phyloP scores from a whole-genome alignment of 2,113 vertebrate genomes.

The Entelurus aequoreus region DNA sequence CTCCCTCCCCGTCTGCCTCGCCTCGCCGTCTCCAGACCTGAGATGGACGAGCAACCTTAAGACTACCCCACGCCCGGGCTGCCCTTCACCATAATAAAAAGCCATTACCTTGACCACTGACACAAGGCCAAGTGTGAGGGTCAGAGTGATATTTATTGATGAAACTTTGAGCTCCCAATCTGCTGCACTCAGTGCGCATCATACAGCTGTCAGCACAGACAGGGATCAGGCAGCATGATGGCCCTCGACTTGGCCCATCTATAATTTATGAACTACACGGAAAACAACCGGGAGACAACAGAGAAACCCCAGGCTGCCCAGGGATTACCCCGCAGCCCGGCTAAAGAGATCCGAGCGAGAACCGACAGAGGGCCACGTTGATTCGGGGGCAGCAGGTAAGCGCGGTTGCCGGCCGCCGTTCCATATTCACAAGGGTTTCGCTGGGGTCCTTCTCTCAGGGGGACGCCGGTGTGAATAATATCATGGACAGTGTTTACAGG shows the following conservation, averaged over 20 bases:
- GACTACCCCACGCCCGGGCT: conserved; percentile 78
- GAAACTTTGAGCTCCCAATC: conserved; percentile 98
- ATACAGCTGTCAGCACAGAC: conserved; percentile 97
- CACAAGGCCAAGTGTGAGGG: conserved; percentile 88
- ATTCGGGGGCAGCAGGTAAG: conserved; percentile 67
- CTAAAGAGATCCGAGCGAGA: conserved; percentile 71
- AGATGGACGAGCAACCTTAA: conserved; percentile 80
- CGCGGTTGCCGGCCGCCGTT: conserved; percentile 67
- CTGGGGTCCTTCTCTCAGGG: conserved; percentile 67
- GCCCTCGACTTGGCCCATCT: conserved; percentile 94
- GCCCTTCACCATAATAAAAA: conserved; percentile 89
- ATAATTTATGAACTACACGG: conserved; percentile 95
- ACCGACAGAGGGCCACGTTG: conserved; percentile 62
- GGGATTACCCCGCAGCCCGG: conserved; percentile 71
- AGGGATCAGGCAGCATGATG: conserved; percentile 82
- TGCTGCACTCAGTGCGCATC: conserved; percentile 96
- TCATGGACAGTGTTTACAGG: conserved; percentile 75
- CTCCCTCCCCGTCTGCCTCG: conserved; percentile 44
- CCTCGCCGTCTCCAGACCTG: conserved; percentile 69
- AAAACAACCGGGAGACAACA: conserved; percentile 89
- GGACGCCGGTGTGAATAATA: conserved; percentile 72
- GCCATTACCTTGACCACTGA: conserved; percentile 95
- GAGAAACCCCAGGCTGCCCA: conserved; percentile 68
- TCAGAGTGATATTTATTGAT: conserved; percentile 99
- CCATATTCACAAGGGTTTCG: conserved; percentile 74